These are phyloP conservation scores for Pseudonaja textilis DNA, from an alignment of 2,113 vertebrate species.

Conservation along the genomic window DNA sequence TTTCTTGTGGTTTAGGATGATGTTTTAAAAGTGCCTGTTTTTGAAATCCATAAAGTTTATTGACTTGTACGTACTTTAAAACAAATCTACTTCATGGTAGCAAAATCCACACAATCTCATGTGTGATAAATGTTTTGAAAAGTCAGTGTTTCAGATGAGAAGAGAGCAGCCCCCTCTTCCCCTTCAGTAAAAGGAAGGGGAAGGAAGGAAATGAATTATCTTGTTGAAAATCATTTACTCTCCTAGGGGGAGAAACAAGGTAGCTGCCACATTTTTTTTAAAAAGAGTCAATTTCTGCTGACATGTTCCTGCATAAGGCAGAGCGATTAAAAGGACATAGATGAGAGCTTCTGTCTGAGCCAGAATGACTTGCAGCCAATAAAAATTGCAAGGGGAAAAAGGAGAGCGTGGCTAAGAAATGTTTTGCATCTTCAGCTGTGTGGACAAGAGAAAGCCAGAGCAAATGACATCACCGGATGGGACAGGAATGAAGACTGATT, in stretches of 20 bases:
- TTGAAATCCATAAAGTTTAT: background rate
- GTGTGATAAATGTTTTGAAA: background rate
- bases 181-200: background rate
- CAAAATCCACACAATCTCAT: background rate
- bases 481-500: conserved; percentile 59
- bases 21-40: background rate
- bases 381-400: background rate
- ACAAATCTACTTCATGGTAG: background rate
- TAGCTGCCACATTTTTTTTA: background rate
- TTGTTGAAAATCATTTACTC: conserved; percentile 8
- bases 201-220: background rate
- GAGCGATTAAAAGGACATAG: background rate
- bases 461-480: conserved; percentile 71
- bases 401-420: conserved; percentile 2
- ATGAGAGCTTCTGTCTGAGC: background rate
- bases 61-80: background rate
- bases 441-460: conserved; percentile 62
- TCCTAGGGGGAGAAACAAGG: background rate
- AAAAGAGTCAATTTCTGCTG: conserved; percentile 19
- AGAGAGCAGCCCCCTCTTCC: background rate
- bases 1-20: background rate
- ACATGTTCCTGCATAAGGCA: conserved; percentile 15
- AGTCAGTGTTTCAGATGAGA: background rate
- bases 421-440: conserved; percentile 1
- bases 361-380: conserved; percentile 19